A percentile compares a stretch with the other conserved stretches of the same genome.
These are phyloP conservation scores for Rhamnusium bicolor DNA, from an alignment of 2,888 invertebrate genomes.

Conservation along the genomic window DNA sequence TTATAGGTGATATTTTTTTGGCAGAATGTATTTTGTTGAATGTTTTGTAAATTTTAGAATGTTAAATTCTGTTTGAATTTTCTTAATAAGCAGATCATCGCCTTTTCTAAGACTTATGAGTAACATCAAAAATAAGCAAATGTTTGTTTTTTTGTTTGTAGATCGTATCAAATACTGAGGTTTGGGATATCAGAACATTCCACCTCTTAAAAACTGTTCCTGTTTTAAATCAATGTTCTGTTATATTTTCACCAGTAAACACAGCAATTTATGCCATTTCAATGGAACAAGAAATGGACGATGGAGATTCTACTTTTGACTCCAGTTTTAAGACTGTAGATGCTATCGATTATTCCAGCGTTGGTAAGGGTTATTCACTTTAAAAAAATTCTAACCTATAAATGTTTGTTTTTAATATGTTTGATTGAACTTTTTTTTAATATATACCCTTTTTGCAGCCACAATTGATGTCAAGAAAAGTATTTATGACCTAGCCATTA, in stretches of 20 bases:
- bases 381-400: not conserved
- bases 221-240: constrained; percentile 89
- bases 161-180: constrained; percentile 97
- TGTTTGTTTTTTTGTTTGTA: constrained; percentile 62
- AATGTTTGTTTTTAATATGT: too few relatives aligned
- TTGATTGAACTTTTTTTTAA: constrained; percentile 4
- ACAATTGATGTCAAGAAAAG: constrained; percentile 94
- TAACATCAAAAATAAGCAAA: not conserved
- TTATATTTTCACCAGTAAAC: constrained; percentile 90
- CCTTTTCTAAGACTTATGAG: too few relatives aligned
- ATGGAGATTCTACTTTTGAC: constrained; percentile 84
- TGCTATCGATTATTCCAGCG: constrained; percentile 93
- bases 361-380: constrained; percentile 76
- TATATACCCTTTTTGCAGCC: constrained; percentile 73
- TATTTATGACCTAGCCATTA: constrained; percentile 89
- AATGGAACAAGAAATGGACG: constrained; percentile 82
- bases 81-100: too few relatives aligned
- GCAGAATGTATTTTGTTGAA: too few relatives aligned
- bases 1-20: too few relatives aligned
- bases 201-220: constrained; percentile 95
- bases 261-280: constrained; percentile 91
- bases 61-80: too few relatives aligned
- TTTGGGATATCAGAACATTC: constrained; percentile 97
- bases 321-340: constrained; percentile 97
- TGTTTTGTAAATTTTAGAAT: too few relatives aligned